These are phyloP conservation scores for Neuroterus valhalla DNA, from an alignment of 1,140 invertebrate genomes.

Conservation along the genomic window DNA sequence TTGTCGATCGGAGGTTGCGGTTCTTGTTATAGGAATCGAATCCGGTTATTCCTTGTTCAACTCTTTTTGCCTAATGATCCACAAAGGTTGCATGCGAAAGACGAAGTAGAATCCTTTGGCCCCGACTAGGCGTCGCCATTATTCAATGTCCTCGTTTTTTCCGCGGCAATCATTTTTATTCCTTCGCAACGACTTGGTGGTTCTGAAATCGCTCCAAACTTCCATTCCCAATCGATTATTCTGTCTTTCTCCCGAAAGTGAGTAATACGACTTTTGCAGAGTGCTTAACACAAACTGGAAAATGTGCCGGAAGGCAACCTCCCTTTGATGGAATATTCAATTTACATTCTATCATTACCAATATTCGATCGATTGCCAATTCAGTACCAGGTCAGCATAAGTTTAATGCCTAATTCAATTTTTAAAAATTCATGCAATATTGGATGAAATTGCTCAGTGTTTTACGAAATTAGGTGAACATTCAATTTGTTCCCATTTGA, in stretches of 20 bases:
- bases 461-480: too few species aligned
- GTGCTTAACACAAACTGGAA: background rate
- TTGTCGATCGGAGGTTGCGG: background rate
- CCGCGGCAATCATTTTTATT: conserved; percentile 48
- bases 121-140: conserved; percentile 45
- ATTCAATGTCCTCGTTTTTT: conserved; percentile 54
- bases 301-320: background rate
- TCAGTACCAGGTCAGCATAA: too few species aligned
- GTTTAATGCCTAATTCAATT: too few species aligned
- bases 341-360: too few species aligned
- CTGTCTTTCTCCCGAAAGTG: conserved; percentile 28
- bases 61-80: conserved; percentile 27
- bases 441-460: too few species aligned
- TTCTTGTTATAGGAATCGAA: background rate
- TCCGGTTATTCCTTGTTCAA: background rate
- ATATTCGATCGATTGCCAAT: too few species aligned
- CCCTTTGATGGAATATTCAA: too few species aligned
- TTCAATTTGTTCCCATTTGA: too few species aligned
- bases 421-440: too few species aligned
- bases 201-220: conserved; percentile 34
- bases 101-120: conserved; percentile 41
- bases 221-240: conserved; percentile 49
- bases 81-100: conserved; percentile 43
- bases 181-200: conserved; percentile 38
- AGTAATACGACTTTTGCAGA: conserved; percentile 25